phyloP scores from a whole-genome alignment of 2,888 invertebrate species.

The Lissonota sp. region DNA sequence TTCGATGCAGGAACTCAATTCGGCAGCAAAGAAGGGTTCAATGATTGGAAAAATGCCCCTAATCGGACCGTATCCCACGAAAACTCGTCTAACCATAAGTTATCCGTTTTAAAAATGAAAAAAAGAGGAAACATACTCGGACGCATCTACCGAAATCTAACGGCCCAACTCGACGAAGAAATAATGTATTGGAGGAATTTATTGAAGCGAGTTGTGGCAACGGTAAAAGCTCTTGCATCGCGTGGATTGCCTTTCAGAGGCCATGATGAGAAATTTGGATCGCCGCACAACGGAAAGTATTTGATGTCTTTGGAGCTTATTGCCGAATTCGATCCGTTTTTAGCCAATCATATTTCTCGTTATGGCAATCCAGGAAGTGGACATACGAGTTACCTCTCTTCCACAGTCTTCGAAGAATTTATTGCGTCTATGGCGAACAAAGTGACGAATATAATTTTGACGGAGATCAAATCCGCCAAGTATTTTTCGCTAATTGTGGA shows the following conservation, averaged over 20 bases:
- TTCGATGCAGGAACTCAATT: too few species aligned
- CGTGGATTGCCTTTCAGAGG: conserved; percentile 2
- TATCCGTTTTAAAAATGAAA: background rate
- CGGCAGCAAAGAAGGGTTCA: background rate
- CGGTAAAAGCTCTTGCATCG: background rate
- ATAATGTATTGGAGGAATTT: background rate
- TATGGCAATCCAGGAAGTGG: conserved; percentile 69
- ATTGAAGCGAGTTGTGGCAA: background rate
- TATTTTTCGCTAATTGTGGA: conserved; percentile 70
- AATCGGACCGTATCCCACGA: background rate
- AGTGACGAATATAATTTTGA: conserved; percentile 56
- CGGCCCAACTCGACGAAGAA: background rate
- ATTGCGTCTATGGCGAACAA: conserved; percentile 70
- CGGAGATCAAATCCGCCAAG: conserved; percentile 56
- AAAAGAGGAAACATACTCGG: background rate
- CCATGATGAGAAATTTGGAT: conserved; percentile 65
- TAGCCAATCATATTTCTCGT: conserved; percentile 69
- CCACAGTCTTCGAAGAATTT: conserved; percentile 70
- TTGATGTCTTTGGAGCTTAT: conserved; percentile 72
- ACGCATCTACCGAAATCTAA: background rate
- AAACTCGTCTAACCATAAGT: background rate
- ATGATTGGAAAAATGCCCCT: background rate
- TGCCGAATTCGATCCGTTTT: conserved; percentile 69
- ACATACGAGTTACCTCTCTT: conserved; percentile 71
- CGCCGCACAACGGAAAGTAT: conserved; percentile 73